These are phyloP conservation scores for Cassiopea andromeda DNA, from an alignment of 30 jellyfish, hydroid and myxozoan genomes.

Conservation along the genomic window DNA sequence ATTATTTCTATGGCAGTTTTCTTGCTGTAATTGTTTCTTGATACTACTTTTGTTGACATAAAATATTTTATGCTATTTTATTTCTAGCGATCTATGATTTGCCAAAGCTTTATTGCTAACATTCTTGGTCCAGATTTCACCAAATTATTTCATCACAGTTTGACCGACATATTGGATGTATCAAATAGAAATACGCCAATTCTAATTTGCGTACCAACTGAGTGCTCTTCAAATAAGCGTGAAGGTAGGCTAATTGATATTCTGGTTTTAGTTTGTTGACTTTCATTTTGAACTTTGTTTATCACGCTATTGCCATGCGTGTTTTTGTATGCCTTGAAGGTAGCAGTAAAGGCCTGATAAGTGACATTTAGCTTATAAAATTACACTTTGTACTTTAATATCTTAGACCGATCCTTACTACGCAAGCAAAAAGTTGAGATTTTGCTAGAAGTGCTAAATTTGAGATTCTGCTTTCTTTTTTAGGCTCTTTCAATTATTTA, in stretches of 20 bases:
- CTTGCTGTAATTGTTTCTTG: background rate
- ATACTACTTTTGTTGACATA: background rate
- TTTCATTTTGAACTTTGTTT: background rate
- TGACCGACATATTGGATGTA: slow-evolving; percentile 7
- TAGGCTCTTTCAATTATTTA: too few species aligned
- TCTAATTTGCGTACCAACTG: slow-evolving; percentile 38
- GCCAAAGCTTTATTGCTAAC: slow-evolving; percentile 41
- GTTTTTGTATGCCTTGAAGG: too few species aligned
- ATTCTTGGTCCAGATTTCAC: slow-evolving; percentile 74
- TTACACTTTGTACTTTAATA: too few species aligned
- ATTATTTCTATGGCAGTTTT: too few species aligned
- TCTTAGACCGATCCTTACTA: too few species aligned
- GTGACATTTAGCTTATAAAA: too few species aligned
- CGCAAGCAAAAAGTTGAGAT: too few species aligned
- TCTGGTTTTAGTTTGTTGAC: background rate
- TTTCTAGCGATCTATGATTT: slow-evolving; percentile 27
- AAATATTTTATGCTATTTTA: background rate
- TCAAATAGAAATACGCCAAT: slow-evolving; percentile 16
- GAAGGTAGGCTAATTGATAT: slow-evolving; percentile 38
- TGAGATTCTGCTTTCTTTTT: too few species aligned
- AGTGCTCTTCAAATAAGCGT: background rate
- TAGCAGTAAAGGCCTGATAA: too few species aligned
- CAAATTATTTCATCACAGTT: slow-evolving; percentile 3
- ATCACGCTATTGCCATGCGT: too few species aligned
- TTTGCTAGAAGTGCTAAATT: too few species aligned